Evolutionary conservation across 1,140 invertebrate species (phyloP).

Genomic region (Eubasilissa regina): DNA sequence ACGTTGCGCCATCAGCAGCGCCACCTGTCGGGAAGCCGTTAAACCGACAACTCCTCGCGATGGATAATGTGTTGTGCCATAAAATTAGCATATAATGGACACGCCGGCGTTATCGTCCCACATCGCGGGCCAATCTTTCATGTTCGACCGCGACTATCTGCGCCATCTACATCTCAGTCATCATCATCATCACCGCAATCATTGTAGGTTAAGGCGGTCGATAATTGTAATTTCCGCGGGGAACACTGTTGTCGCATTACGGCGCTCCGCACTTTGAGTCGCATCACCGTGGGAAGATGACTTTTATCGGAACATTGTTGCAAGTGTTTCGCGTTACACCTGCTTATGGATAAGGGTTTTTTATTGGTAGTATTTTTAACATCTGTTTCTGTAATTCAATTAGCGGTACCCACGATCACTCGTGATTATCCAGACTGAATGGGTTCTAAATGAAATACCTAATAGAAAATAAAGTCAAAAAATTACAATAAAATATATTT

Average conservation of each 20-base stretch:
- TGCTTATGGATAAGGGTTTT: no score
- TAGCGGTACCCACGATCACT: no score
- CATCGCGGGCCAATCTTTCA: constrained; percentile 23
- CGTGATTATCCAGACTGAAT: no score
- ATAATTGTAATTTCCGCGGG: neutral
- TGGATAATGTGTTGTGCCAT: constrained; percentile 20
- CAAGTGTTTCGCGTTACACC: no score
- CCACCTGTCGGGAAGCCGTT: neutral
- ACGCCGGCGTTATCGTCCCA: neutral
- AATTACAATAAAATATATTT: no score
- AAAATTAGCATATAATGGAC: constrained; percentile 28
- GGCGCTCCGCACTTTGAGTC: neutral
- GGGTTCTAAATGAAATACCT: no score
- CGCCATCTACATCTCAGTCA: constrained; percentile 7
- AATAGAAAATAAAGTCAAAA: no score
- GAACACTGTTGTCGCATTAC: constrained; percentile 6
- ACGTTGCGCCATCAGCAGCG: no score
- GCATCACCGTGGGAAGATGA: constrained; percentile 2
- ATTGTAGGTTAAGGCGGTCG: neutral
- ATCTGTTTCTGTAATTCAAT: no score
- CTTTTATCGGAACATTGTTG: no score
- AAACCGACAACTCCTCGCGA: neutral
- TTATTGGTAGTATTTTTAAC: no score
- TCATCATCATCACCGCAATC: neutral
- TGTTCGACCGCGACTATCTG: constrained; percentile 5